phyloP scores from a whole-genome alignment of 2,113 vertebrate genomes.

The Tetraodon nigroviridis region DNA sequence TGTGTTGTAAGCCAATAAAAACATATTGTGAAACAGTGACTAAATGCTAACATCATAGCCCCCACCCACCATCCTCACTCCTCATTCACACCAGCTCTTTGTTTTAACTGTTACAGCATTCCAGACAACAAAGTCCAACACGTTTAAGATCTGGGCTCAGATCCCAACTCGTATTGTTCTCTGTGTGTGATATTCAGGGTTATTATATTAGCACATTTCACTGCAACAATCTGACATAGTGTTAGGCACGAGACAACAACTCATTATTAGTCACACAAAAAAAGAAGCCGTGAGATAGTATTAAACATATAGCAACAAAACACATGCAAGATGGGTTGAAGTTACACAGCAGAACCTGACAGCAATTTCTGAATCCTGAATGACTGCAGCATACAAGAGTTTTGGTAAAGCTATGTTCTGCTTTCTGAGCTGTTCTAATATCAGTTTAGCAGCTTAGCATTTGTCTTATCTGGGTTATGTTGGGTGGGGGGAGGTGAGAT shows the following conservation, averaged over 20 bases:
- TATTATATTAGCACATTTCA: slow-evolving; percentile 37
- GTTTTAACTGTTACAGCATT: slow-evolving; percentile 39
- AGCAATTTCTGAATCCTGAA: slow-evolving; percentile 13
- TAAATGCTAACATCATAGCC: slow-evolving; percentile 44
- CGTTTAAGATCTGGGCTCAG: slow-evolving; percentile 28
- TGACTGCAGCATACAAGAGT: slow-evolving; percentile 5
- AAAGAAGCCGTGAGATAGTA: slow-evolving; percentile 19
- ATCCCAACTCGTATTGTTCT: slow-evolving; percentile 46
- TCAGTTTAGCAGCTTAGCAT: slow-evolving; percentile 17
- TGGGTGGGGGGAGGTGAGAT: slow-evolving; percentile 46
- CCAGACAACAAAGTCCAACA: slow-evolving; percentile 50
- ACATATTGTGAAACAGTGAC: slow-evolving; percentile 39
- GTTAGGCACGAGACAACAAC: slow-evolving; percentile 53
- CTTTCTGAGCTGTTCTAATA: slow-evolving; percentile 16
- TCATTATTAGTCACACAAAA: slow-evolving; percentile 54
- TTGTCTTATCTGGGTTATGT: slow-evolving; percentile 34
- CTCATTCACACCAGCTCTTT: slow-evolving; percentile 46
- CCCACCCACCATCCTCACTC: slow-evolving; percentile 50
- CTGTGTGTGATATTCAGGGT: slow-evolving; percentile 54
- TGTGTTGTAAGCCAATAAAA: slow-evolving; percentile 39
- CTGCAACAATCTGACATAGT: slow-evolving; percentile 31
- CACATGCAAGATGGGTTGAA: slow-evolving; percentile 46
- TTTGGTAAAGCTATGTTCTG: slow-evolving; percentile 3
- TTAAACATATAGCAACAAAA: slow-evolving; percentile 40
- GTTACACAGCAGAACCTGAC: slow-evolving; percentile 33